A percentile compares a stretch with the other conserved stretches of the same genome.
Evolutionary conservation across 2,888 invertebrate species (phyloP).

Genomic region (Epistrophe grossulariae): DNA sequence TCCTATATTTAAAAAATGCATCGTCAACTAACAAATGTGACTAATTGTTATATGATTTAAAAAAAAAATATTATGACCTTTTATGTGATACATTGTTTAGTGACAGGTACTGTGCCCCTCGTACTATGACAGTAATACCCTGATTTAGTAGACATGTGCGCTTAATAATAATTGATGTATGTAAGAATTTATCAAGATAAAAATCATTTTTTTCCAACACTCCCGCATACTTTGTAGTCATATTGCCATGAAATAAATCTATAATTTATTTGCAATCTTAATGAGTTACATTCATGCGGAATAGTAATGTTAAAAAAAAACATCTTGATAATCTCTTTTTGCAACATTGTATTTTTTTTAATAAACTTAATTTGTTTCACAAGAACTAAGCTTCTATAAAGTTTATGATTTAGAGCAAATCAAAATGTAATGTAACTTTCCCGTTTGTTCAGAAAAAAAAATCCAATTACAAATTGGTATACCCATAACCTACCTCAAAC

Average conservation of each 20-base stretch:
- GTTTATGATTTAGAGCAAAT: conserved; percentile 24
- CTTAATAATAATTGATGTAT: conserved; percentile 8
- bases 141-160: conserved; percentile 18
- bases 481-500: conserved; percentile 11
- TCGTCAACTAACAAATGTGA: conserved; percentile 11
- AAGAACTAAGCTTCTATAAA: background rate
- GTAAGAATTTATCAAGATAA: conserved; percentile 13
- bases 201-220: background rate
- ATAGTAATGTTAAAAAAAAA: background rate
- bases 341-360: conserved; percentile 27
- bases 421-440: background rate
- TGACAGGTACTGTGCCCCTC: background rate
- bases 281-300: conserved; percentile 11
- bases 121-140: conserved; percentile 15
- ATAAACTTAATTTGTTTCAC: background rate
- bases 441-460: background rate
- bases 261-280: conserved; percentile 37
- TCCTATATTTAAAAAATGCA: background rate
- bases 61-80: conserved; percentile 1
- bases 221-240: conserved; percentile 1
- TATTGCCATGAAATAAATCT: background rate
- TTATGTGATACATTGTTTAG: background rate
- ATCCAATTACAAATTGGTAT: too few species aligned
- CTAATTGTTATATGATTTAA: background rate
- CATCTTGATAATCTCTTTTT: conserved; percentile 1